These are phyloP conservation scores for Ptyas mucosa DNA, from an alignment of 2,113 vertebrate species.

Conservation along the genomic window DNA sequence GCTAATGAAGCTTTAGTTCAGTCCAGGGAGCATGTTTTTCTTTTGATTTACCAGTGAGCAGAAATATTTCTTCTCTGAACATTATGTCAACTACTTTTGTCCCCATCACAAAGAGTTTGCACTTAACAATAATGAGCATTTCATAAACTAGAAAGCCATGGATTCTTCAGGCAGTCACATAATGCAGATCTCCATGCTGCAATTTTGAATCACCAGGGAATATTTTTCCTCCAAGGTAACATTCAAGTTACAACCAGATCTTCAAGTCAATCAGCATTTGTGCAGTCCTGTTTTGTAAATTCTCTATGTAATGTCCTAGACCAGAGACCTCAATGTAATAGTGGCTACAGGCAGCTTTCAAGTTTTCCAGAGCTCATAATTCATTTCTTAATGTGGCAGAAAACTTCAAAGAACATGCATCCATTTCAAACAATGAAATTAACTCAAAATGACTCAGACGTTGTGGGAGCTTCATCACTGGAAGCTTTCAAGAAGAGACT, in stretches of 20 bases:
- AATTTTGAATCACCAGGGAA: neutral
- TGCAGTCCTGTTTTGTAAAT: neutral
- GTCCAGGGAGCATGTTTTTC: neutral
- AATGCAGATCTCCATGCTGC: neutral
- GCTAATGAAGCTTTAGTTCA: neutral
- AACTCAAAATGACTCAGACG: neutral
- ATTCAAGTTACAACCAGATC: neutral
- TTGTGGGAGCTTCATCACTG: too few relatives aligned
- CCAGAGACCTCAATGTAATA: neutral
- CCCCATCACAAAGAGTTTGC: neutral
- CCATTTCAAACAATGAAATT: neutral
- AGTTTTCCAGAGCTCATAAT: neutral
- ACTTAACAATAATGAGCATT: neutral
- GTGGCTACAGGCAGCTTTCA: neutral
- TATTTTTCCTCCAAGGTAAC: neutral
- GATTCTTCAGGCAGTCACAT: neutral
- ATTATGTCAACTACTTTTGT: neutral
- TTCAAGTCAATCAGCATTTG: neutral
- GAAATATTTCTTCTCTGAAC: neutral
- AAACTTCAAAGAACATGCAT: too few relatives aligned
- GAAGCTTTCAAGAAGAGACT: too few relatives aligned
- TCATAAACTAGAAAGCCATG: neutral
- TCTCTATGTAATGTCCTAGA: neutral
- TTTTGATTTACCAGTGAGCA: neutral
- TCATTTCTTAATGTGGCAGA: neutral